Evolutionary conservation across 2,888 invertebrate genomes (phyloP).

Genomic region (Podotricha telesiphe): DNA sequence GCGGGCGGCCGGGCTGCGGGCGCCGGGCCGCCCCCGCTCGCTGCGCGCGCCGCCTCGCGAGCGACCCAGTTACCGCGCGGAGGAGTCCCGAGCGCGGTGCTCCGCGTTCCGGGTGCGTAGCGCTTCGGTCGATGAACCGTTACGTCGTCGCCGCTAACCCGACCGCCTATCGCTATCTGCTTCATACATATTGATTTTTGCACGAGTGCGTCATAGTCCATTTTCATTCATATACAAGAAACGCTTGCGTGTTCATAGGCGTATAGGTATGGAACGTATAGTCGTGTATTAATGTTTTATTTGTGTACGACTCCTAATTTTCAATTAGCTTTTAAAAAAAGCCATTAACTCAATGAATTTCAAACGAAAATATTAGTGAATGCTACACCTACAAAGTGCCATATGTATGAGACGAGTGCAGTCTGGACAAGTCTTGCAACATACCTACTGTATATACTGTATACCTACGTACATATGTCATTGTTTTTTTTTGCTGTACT

Average conservation of each 20-base stretch:
- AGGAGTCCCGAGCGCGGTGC: slow-evolving; percentile 34
- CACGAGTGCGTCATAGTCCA: slow-evolving; percentile 51
- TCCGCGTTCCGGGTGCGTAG: slow-evolving; percentile 33
- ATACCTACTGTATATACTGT: too few species aligned
- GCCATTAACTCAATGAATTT: background rate
- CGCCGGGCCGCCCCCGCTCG: slow-evolving; percentile 44
- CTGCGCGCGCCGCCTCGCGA: slow-evolving; percentile 45
- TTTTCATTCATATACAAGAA: slow-evolving; percentile 45
- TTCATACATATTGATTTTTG: slow-evolving; percentile 50
- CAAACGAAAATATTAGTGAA: background rate
- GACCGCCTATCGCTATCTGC: slow-evolving; percentile 48
- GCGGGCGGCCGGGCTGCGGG: slow-evolving; percentile 54
- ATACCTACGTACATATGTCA: too few species aligned
- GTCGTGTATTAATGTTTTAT: background rate
- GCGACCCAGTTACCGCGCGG: slow-evolving; percentile 41
- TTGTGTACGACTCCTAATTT: background rate
- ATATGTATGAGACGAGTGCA: too few species aligned
- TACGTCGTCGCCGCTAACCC: slow-evolving; percentile 39
- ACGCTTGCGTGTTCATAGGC: slow-evolving; percentile 43
- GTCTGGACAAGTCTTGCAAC: too few species aligned
- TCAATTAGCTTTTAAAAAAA: slow-evolving; percentile 4
- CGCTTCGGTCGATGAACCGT: slow-evolving; percentile 45
- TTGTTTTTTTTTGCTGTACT: too few species aligned
- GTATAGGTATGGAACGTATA: slow-evolving; percentile 21
- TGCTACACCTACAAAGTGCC: too few species aligned